Evolutionary conservation across 2,888 invertebrate species (phyloP).

Genomic region (Drosophila eohydei): DNA sequence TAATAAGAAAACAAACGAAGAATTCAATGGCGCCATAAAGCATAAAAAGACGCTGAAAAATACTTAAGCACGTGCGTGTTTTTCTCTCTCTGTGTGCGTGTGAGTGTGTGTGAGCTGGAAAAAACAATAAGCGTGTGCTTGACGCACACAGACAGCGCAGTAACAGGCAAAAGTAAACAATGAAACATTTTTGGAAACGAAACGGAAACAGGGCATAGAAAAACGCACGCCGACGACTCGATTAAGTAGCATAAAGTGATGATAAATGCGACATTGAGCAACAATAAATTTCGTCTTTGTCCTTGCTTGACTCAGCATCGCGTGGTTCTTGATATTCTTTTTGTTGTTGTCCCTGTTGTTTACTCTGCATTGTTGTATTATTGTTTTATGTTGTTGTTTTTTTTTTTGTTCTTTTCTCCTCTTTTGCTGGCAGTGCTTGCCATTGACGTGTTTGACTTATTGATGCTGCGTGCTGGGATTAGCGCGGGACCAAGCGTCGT

Average conservation of each 20-base stretch:
- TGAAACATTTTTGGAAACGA: constrained; percentile 63
- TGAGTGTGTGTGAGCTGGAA: constrained; percentile 41
- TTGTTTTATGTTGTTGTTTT: constrained; percentile 17
- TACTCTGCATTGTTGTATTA: constrained; percentile 33
- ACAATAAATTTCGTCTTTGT: constrained; percentile 77
- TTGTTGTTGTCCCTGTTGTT: constrained; percentile 33
- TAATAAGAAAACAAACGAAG: constrained; percentile 79
- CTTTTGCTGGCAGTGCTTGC: constrained; percentile 52
- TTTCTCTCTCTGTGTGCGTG: constrained; percentile 7
- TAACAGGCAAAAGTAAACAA: constrained; percentile 68
- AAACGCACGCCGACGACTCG: constrained; percentile 66
- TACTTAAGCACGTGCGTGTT: constrained; percentile 67
- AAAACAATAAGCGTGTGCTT: constrained; percentile 71
- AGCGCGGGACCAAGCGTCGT: constrained; percentile 63
- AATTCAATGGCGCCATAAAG: constrained; percentile 81
- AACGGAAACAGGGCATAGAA: constrained; percentile 54
- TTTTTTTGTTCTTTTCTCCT: constrained; percentile 14
- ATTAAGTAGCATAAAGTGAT: constrained; percentile 82
- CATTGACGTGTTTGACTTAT: constrained; percentile 79
- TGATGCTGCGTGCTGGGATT: constrained; percentile 79
- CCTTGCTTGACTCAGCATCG: constrained; percentile 38
- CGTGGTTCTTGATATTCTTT: constrained; percentile 14
- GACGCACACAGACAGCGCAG: constrained; percentile 22
- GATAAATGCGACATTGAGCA: constrained; percentile 81
- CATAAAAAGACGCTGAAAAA: constrained; percentile 77